Base-by-base conservation (phyloP, 2,797 vertebrate genomes). In the Leptodactylus fallax region DNA sequence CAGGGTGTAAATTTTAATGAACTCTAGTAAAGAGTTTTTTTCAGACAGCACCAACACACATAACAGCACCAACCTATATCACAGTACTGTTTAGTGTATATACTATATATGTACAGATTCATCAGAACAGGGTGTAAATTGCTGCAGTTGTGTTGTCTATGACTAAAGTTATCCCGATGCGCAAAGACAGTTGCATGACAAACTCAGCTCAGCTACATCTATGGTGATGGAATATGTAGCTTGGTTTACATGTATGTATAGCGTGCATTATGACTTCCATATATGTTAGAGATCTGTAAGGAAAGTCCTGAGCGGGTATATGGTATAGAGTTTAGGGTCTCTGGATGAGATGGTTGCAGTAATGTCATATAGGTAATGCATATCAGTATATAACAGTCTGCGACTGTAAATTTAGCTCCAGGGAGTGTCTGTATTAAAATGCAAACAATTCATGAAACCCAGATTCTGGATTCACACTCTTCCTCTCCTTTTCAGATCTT, bases 401-500 rank as follows among this genome's bases (percentile, higher is more conserved):
- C n/a, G 1, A 19, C 2, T 56, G 76, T 56, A 79, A 27, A 79
- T 10, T 3, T 23, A 17, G 53, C 53, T 27, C 7, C 21, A 56
- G 25, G 17, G 16, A 80, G 27, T 61, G 55, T 80, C 55, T 80
- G 56, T 23, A 47, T 13, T 72, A 60, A 45, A 2, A 36, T 55
- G 67, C 19, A 58, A 84, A 71, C 63, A 11, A 27, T 69, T 67
- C 63, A 49, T 83, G 12, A 82, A 36, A 53, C 25, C 63, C 23
- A 10, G 45, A 45, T 47, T n/a, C 36, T 69, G 55, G 19, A n/a
- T 79, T 79, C 21, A 86, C 23, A 19, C 63, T 47, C 23, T 47
- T 71, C 56, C 65, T 60, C 25, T 27, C 51, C 60, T 67, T 1
- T 90, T 25, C 94, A 99, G 98, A 99, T 91, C 98, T 99, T 91